Percentiles rank a stretch among this genome's conserved stretches.
Evolutionary conservation across 2,888 invertebrate species (phyloP).

Genomic region (Mellilla xanthometata): DNA sequence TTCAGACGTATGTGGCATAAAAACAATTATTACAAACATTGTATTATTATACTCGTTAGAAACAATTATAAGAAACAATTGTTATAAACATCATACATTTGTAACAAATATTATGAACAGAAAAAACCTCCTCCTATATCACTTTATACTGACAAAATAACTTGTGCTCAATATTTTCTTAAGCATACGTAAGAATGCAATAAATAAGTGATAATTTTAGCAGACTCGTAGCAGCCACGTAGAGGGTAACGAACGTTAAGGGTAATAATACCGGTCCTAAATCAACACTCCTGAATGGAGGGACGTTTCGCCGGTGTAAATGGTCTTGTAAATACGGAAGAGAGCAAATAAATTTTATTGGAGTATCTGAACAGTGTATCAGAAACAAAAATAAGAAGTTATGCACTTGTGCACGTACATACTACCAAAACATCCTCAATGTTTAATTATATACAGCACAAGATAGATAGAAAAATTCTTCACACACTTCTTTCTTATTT

Average conservation of each 20-base stretch:
- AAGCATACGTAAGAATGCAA: slow-evolving; percentile 1
- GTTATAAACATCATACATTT: too few species aligned
- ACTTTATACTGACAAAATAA: not conserved
- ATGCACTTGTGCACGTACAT: slow-evolving; percentile 5
- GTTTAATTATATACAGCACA: too few species aligned
- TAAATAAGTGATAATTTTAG: slow-evolving; percentile 12
- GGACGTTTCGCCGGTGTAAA: slow-evolving; percentile 42
- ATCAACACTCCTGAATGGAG: slow-evolving; percentile 52
- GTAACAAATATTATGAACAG: too few species aligned
- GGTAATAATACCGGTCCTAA: slow-evolving; percentile 58
- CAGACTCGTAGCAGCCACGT: slow-evolving; percentile 22
- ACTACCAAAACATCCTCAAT: too few species aligned
- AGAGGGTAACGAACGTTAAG: slow-evolving; percentile 29
- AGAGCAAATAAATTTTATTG: slow-evolving; percentile 47
- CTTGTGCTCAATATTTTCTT: not conserved
- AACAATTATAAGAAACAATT: too few species aligned
- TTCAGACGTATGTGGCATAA: too few species aligned
- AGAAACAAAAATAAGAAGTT: slow-evolving; percentile 16
- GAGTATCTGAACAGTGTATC: slow-evolving; percentile 25
- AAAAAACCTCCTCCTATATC: too few species aligned
- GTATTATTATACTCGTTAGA: too few species aligned
- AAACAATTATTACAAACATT: too few species aligned
- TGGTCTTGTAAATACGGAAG: slow-evolving; percentile 57
- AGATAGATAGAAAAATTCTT: too few species aligned
- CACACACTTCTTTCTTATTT: too few species aligned